These are phyloP conservation scores for Craseonycteris thonglongyai DNA, from an alignment of 2,113 vertebrate species.

Conservation along the genomic window DNA sequence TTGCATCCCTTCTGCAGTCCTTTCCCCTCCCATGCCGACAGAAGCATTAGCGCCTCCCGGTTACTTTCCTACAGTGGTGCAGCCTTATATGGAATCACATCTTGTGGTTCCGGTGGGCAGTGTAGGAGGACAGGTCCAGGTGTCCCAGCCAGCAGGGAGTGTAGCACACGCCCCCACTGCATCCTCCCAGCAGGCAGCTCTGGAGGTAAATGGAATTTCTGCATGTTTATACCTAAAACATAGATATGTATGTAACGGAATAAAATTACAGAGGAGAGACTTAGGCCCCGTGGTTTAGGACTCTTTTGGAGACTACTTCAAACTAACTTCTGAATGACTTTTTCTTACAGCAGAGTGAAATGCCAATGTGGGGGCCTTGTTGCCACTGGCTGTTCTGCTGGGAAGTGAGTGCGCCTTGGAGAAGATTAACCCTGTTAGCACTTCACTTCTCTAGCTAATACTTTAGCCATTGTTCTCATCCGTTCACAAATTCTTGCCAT, in stretches of 20 bases:
- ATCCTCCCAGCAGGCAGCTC: conserved; percentile 78
- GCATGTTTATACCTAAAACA: conserved; percentile 33
- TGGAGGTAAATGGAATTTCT: conserved; percentile 81
- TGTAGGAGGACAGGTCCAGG: conserved; percentile 82
- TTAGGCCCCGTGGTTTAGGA: conserved; percentile 33
- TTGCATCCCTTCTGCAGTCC: conserved; percentile 79
- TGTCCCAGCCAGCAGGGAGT: conserved; percentile 77
- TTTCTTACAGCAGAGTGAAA: conserved; percentile 86
- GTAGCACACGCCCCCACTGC: conserved; percentile 76
- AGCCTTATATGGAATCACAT: conserved; percentile 79
- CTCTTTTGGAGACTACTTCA: conserved; percentile 60
- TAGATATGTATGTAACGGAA: neutral
- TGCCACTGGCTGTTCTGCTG: conserved; percentile 86
- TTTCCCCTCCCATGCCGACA: conserved; percentile 80
- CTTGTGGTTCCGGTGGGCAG: conserved; percentile 74
- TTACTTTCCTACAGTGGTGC: conserved; percentile 77
- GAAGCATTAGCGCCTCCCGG: conserved; percentile 78
- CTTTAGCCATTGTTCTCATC: conserved; percentile 62
- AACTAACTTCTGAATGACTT: conserved; percentile 78
- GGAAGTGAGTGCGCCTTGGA: conserved; percentile 85
- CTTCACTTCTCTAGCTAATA: conserved; percentile 80
- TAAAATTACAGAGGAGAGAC: conserved; percentile 23
- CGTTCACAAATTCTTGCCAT: conserved; percentile 64
- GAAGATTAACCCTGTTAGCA: conserved; percentile 79
- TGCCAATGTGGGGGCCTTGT: conserved; percentile 85